Evolutionary conservation across 1,140 invertebrate species (phyloP).

Genomic region (Scaptodrosophila lebanonensis): DNA sequence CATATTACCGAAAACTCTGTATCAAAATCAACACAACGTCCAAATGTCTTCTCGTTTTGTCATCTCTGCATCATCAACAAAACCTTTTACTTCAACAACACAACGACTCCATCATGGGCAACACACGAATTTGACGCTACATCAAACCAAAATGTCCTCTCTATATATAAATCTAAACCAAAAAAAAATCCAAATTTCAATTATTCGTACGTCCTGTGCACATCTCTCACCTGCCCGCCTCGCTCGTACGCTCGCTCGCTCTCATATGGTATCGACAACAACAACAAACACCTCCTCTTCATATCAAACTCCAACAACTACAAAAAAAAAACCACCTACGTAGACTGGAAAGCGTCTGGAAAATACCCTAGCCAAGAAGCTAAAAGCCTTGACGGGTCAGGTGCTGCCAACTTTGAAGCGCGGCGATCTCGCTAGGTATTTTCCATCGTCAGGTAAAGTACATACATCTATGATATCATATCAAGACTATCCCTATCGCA

Average conservation of each 20-base stretch:
- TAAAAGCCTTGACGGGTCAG: constrained; percentile 83
- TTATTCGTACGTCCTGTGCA: constrained; percentile 47
- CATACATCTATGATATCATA: constrained; percentile 32
- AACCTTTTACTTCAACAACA: too few relatives aligned
- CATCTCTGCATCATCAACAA: constrained; percentile 12
- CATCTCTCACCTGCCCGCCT: constrained; percentile 52
- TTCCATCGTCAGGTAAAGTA: constrained; percentile 85
- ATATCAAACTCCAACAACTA: constrained; percentile 3
- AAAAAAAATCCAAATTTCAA: constrained; percentile 38
- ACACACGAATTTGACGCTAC: too few relatives aligned
- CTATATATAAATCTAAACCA: constrained; percentile 11
- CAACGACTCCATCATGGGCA: not conserved
- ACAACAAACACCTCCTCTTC: constrained; percentile 28
- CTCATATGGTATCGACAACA: constrained; percentile 59
- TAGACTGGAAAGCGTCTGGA: constrained; percentile 81
- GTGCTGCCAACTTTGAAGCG: constrained; percentile 86
- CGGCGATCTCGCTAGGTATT: constrained; percentile 86
- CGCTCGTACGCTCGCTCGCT: constrained; percentile 35
- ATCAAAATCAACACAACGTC: constrained; percentile 43
- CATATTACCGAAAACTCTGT: constrained; percentile 18
- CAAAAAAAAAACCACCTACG: constrained; percentile 1
- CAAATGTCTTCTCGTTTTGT: constrained; percentile 15
- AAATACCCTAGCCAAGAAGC: constrained; percentile 83
- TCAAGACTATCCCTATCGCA: not conserved
- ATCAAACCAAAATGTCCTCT: constrained; percentile 37